Evolutionary conservation across 2,888 invertebrate genomes (phyloP).

Genomic region (Aleiodes alternator): DNA sequence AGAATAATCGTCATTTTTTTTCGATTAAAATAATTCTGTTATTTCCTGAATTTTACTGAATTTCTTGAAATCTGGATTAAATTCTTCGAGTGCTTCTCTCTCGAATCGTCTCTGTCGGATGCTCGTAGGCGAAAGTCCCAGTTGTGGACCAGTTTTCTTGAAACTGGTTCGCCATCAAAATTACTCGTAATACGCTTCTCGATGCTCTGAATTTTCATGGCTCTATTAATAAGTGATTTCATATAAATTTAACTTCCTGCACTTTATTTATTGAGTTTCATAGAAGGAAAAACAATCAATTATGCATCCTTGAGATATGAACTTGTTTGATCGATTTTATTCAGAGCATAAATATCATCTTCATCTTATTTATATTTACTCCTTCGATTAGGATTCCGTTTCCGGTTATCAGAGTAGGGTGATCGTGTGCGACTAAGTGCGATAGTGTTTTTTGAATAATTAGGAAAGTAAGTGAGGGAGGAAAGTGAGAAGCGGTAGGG

Average conservation of each 20-base stretch:
- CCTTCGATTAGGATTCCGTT: too few relatives aligned
- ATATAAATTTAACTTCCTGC: background rate
- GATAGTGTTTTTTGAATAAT: too few relatives aligned
- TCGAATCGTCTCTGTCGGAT: background rate
- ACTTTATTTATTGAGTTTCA: background rate
- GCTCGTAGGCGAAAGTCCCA: conserved; percentile 17
- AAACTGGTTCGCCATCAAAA: background rate
- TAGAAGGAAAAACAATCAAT: background rate
- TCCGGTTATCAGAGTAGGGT: too few relatives aligned
- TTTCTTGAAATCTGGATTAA: too few relatives aligned
- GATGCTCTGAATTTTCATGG: background rate
- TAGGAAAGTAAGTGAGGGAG: too few relatives aligned
- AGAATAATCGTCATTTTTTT: too few relatives aligned
- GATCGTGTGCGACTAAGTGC: too few relatives aligned
- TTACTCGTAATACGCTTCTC: background rate
- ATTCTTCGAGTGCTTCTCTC: too few relatives aligned
- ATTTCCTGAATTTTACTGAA: too few relatives aligned
- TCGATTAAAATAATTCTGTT: too few relatives aligned
- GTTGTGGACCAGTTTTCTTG: conserved; percentile 20
- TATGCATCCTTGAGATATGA: background rate
- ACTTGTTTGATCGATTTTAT: background rate
- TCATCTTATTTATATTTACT: background rate
- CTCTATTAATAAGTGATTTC: conserved; percentile 4
- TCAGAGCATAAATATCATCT: background rate
- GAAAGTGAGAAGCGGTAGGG: too few relatives aligned